Evolutionary conservation across 1,140 invertebrate genomes (phyloP).

Genomic region (Lasioglossum baleicum): DNA sequence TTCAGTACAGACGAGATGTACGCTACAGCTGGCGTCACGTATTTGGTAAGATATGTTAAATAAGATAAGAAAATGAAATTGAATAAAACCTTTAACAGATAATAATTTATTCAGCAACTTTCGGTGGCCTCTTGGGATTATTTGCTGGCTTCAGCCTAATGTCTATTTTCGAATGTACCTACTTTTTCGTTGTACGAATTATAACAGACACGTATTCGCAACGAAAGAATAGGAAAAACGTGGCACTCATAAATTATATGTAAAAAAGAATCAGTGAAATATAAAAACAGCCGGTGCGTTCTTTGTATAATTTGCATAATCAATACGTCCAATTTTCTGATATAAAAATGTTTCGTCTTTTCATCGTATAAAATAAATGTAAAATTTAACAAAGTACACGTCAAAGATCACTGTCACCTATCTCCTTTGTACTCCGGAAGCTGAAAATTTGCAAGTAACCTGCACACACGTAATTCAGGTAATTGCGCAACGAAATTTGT

Average conservation of each 20-base stretch:
- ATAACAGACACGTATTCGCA: slow-evolving; percentile 70
- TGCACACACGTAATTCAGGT: slow-evolving; percentile 43
- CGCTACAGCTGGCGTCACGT: slow-evolving; percentile 69
- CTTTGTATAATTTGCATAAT: background rate
- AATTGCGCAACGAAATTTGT: slow-evolving; percentile 35
- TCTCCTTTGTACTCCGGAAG: slow-evolving; percentile 26
- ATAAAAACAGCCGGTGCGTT: background rate
- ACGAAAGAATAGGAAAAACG: slow-evolving; percentile 2
- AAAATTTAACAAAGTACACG: too few species aligned
- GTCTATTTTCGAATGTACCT: slow-evolving; percentile 83
- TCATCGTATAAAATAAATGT: background rate
- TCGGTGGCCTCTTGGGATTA: slow-evolving; percentile 84
- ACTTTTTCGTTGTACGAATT: slow-evolving; percentile 82
- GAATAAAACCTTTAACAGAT: background rate
- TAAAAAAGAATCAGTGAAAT: slow-evolving; percentile 1
- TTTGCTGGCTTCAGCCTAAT: slow-evolving; percentile 86
- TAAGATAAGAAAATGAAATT: background rate
- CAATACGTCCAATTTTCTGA: background rate
- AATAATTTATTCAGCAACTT: slow-evolving; percentile 81
- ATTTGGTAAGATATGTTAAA: slow-evolving; percentile 63
- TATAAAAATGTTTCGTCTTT: background rate
- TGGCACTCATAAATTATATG: background rate
- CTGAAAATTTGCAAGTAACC: slow-evolving; percentile 44
- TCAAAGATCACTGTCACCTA: background rate
- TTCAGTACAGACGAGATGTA: slow-evolving; percentile 63